These are phyloP conservation scores for Tachina lurida DNA, from an alignment of 2,888 invertebrate genomes.

Conservation along the genomic window DNA sequence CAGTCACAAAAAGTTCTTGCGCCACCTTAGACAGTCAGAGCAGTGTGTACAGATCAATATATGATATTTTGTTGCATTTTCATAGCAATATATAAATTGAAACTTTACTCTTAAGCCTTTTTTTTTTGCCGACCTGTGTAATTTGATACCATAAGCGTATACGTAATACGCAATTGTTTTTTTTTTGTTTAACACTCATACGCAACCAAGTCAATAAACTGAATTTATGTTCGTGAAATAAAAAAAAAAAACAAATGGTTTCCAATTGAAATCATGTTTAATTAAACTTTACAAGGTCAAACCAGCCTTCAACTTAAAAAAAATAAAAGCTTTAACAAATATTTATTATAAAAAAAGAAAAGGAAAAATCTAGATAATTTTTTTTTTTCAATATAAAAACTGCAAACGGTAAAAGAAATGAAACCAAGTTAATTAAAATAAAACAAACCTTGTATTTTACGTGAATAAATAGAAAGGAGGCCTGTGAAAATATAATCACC, in stretches of 20 bases:
- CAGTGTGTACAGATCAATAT: too few relatives aligned
- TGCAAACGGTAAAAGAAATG: constrained; percentile 33
- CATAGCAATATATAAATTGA: too few relatives aligned
- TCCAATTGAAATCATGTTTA: constrained; percentile 17
- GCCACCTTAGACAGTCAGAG: too few relatives aligned
- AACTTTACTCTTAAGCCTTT: too few relatives aligned
- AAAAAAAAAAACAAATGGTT: neutral
- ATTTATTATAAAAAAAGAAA: neutral
- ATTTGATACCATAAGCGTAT: neutral
- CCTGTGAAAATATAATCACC: neutral
- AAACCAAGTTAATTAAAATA: constrained; percentile 59
- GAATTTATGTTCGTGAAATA: neutral
- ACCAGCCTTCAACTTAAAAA: neutral
- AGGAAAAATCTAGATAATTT: neutral
- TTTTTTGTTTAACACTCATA: constrained; percentile 25
- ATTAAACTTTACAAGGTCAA: constrained; percentile 53
- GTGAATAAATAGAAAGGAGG: constrained; percentile 42
- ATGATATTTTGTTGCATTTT: too few relatives aligned
- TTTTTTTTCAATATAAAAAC: neutral
- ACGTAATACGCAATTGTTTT: constrained; percentile 9
- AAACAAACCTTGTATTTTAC: constrained; percentile 51
- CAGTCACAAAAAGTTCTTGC: too few relatives aligned
- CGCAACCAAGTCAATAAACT: neutral
- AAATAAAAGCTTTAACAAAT: constrained; percentile 16
- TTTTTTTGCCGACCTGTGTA: neutral